phyloP scores from a whole-genome alignment of 92 coral and sea anemone genomes.

The Porites rus region DNA sequence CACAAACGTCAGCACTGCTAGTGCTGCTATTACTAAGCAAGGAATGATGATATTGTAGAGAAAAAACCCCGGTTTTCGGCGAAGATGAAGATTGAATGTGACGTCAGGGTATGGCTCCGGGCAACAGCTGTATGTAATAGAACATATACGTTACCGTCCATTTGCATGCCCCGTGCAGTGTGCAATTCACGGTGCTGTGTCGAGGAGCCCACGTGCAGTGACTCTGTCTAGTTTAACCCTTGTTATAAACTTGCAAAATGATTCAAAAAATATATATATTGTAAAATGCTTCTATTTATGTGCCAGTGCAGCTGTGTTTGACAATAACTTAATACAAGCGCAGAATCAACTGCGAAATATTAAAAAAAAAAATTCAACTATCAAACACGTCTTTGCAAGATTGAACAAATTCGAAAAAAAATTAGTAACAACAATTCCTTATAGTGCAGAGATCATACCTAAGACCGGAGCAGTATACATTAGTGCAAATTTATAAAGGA shows the following conservation, averaged over 20 bases:
- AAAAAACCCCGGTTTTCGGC: conserved; percentile 94
- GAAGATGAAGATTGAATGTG: conserved; percentile 84
- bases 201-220: conserved; percentile 12
- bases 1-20: conserved; percentile 89
- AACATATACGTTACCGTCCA: conserved; percentile 39
- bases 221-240: not conserved
- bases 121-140: conserved; percentile 82
- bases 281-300: not conserved
- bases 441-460: not conserved
- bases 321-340: not conserved
- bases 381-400: not conserved
- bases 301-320: not conserved
- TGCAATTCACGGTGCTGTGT: conserved; percentile 26
- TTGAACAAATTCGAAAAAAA: too few relatives aligned
- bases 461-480: too few relatives aligned
- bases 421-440: not conserved
- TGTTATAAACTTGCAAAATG: not conserved
- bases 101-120: conserved; percentile 95
- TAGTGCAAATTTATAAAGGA: not conserved
- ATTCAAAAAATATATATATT: not conserved
- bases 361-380: too few relatives aligned
- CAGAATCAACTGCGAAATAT: too few relatives aligned
- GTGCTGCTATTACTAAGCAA: conserved; percentile 88
- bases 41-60: conserved; percentile 94
- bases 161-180: conserved; percentile 27